Base-by-base conservation (phyloP, 2,888 invertebrate species). In the Agrotis exclamationis region DNA sequence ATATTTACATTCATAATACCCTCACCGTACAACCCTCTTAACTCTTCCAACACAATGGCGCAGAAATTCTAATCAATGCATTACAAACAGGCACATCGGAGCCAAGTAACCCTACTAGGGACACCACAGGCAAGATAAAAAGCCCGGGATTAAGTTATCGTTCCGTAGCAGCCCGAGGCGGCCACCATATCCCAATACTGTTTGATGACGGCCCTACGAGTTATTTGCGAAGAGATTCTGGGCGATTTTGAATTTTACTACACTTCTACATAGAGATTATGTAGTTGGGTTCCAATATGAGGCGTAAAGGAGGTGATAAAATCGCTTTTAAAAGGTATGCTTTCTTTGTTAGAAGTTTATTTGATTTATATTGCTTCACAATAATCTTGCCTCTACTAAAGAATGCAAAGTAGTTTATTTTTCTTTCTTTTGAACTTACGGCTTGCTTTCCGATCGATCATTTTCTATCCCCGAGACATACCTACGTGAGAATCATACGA, bases 91-190 rank as follows among this genome's bases (percentile, higher is more conserved):
- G 70, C 75, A 79, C 79, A 67, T 76, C 80, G 80, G 56, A 65
- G 82, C 58, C 82, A 73, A 73, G 72, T 65, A 57, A 84, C 76
- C 76, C 84, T 73, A 65, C 60, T 64, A 78, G 67, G 73, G 63
- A 67, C 63, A 69, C 70, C 63, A 67, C 63, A 54, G 74, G 44
- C 74, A 76, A 88, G 90, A 91, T 91, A 92, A 90, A 92, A 91
- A 88, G 79, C 77, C 85, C 81, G 80, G 91, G 91, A 91, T 92
- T 92, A 92, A 87, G 89, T 86, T 93, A 92, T 92, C 92, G 85
- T 87, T 45, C 77, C 76, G 73, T 70, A 60, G 73, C 90, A 90
- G 86, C 76, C 86, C 70, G 71, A 68, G 73, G 76, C 84, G 70
- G 44, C 59, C 76, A 71, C 83, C 85, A 84, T 85, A 83, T 79